phyloP scores from a whole-genome alignment of 2,888 invertebrate species.

The Cancer borealis region DNA sequence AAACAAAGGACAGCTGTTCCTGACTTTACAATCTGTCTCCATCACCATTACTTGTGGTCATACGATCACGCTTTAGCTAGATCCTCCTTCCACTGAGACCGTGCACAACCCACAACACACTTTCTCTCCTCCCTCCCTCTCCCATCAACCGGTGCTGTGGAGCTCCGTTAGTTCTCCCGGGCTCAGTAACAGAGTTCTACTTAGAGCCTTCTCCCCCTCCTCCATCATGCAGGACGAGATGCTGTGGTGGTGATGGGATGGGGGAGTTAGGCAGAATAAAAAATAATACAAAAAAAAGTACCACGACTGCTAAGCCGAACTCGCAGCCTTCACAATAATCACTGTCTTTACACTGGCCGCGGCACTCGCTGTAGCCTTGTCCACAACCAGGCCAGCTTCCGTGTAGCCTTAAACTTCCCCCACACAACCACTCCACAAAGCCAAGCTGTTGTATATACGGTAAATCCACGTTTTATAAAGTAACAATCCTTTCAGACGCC shows the following conservation, averaged over 20 bases:
- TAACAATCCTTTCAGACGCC: not conserved
- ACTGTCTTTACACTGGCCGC: constrained; percentile 51
- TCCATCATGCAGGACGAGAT: not conserved
- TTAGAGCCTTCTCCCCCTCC: not conserved
- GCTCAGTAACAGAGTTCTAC: not conserved
- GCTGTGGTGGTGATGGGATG: not conserved
- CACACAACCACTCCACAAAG: not conserved
- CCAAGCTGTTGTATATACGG: not conserved
- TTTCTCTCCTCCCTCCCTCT: constrained; percentile 38
- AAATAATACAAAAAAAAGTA: not conserved
- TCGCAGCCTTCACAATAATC: constrained; percentile 60
- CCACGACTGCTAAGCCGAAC: constrained; percentile 45
- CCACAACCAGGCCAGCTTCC: constrained; percentile 54
- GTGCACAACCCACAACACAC: constrained; percentile 24
- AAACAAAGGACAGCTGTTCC: constrained; percentile 16
- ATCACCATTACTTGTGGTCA: not conserved
- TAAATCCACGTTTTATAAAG: not conserved
- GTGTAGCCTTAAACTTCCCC: constrained; percentile 38
- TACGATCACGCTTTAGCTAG: not conserved
- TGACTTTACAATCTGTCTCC: not conserved
- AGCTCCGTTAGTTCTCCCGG: constrained; percentile 9
- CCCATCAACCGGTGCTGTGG: not conserved
- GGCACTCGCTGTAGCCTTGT: constrained; percentile 54
- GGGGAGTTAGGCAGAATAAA: not conserved
- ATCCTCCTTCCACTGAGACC: not conserved